phyloP scores from a whole-genome alignment of 2,797 vertebrate species.

The Acipenser oxyrinchus region DNA sequence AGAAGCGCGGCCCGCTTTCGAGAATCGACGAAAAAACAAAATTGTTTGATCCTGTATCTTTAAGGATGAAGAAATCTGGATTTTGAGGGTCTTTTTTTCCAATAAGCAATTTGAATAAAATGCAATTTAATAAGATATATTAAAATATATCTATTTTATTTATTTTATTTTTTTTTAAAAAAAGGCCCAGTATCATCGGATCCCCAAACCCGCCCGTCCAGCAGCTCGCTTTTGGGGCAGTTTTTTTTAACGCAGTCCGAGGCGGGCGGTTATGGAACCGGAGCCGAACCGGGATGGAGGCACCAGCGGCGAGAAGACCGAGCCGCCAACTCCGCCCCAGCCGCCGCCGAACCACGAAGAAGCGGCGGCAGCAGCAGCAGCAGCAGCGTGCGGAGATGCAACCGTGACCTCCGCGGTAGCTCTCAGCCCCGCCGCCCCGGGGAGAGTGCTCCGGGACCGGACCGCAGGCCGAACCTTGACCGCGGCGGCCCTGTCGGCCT shows the following conservation, averaged over 20 bases:
- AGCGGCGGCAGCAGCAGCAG: too few species aligned
- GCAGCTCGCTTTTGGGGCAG: constrained; percentile 21
- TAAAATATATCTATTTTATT: neutral
- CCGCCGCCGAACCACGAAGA: neutral
- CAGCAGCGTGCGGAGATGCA: constrained; percentile 9
- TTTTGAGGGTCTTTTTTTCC: constrained; percentile 61
- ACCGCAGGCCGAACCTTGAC: constrained; percentile 44
- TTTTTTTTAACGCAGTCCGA: neutral
- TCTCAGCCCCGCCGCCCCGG: constrained; percentile 41
- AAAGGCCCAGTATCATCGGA: constrained; percentile 9
- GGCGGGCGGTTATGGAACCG: constrained; percentile 47
- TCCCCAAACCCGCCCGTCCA: constrained; percentile 35
- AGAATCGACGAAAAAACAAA: constrained; percentile 35
- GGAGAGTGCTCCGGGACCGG: constrained; percentile 53
- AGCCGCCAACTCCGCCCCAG: constrained; percentile 59
- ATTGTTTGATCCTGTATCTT: constrained; percentile 68
- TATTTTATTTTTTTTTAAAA: neutral
- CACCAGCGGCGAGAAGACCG: constrained; percentile 50
- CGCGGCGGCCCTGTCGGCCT: constrained; percentile 43
- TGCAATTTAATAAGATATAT: constrained; percentile 35
- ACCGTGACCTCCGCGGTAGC: neutral
- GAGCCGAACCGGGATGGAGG: constrained; percentile 37
- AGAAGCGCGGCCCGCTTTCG: constrained; percentile 50
- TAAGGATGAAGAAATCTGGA: constrained; percentile 58
- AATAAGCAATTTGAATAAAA: constrained; percentile 47